phyloP scores from a whole-genome alignment of 2,888 invertebrate species.

The Gasteruption jaculator region DNA sequence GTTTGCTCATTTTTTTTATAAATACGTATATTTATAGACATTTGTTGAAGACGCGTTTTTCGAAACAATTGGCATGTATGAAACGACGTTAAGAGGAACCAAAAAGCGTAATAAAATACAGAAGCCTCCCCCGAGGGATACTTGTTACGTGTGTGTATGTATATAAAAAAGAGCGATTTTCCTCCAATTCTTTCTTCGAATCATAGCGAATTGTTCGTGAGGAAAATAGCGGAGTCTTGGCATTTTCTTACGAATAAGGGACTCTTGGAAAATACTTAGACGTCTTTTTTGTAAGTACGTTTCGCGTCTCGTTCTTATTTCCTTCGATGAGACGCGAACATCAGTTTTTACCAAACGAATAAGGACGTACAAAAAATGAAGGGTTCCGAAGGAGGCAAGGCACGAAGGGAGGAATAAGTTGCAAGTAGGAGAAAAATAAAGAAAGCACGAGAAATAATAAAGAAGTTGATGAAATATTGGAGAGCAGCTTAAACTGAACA shows the following conservation, averaged over 20 bases:
- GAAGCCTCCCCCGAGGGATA: conserved; percentile 3
- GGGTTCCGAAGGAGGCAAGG: conserved; percentile 5
- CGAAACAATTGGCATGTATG: too few relatives aligned
- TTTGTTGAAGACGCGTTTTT: too few relatives aligned
- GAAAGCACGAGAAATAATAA: conserved; percentile 40
- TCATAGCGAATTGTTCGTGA: conserved; percentile 34
- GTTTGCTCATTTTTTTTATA: too few relatives aligned
- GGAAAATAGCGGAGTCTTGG: conserved; percentile 30
- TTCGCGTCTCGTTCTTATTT: conserved; percentile 28
- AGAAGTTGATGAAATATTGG: conserved; percentile 51
- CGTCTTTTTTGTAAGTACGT: too few relatives aligned
- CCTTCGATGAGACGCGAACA: conserved; percentile 16
- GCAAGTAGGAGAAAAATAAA: conserved; percentile 7
- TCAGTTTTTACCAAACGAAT: conserved; percentile 11
- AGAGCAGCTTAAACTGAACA: conserved; percentile 49
- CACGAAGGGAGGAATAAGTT: not conserved
- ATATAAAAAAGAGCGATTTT: conserved; percentile 4
- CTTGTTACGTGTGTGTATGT: not conserved
- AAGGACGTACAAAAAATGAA: conserved; percentile 8
- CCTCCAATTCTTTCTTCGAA: too few relatives aligned
- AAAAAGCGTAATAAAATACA: too few relatives aligned
- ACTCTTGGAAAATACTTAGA: conserved; percentile 41
- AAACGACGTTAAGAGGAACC: too few relatives aligned
- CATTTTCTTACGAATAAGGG: conserved; percentile 36
- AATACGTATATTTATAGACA: too few relatives aligned